phyloP scores from a whole-genome alignment of 1,140 invertebrate genomes.

The Trichonephila inaurata region DNA sequence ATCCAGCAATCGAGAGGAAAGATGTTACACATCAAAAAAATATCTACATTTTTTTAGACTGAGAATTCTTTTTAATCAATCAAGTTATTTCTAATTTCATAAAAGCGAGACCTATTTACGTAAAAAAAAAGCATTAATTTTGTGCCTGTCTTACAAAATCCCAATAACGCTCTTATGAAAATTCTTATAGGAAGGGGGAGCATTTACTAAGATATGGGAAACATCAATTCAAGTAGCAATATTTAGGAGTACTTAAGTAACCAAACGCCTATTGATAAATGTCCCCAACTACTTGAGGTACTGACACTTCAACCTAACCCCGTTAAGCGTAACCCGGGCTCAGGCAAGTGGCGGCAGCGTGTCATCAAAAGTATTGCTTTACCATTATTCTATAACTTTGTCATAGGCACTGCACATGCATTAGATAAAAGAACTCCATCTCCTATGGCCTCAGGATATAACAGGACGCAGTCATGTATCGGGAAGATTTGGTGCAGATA shows the following conservation, averaged over 20 bases:
- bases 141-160: too few relatives aligned
- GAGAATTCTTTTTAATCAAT: too few relatives aligned
- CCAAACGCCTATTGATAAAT: background rate
- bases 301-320: background rate
- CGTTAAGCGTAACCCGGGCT: background rate
- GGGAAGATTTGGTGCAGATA: slow-evolving; percentile 8
- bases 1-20: too few relatives aligned
- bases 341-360: background rate
- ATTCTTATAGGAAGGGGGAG: background rate
- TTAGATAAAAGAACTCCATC: slow-evolving; percentile 1
- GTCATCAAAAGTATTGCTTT: background rate
- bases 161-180: background rate
- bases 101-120: too few relatives aligned
- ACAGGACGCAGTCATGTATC: background rate
- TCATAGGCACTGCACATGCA: background rate
- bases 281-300: background rate
- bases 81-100: too few relatives aligned
- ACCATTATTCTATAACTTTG: background rate
- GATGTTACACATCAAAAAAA: too few relatives aligned
- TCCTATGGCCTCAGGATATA: background rate
- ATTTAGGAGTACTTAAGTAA: background rate
- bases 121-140: too few relatives aligned
- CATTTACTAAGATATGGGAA: background rate
- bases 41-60: too few relatives aligned
- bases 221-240: background rate